Base-by-base conservation (phyloP, 2,797 vertebrate species). In the Columba guinea region DNA sequence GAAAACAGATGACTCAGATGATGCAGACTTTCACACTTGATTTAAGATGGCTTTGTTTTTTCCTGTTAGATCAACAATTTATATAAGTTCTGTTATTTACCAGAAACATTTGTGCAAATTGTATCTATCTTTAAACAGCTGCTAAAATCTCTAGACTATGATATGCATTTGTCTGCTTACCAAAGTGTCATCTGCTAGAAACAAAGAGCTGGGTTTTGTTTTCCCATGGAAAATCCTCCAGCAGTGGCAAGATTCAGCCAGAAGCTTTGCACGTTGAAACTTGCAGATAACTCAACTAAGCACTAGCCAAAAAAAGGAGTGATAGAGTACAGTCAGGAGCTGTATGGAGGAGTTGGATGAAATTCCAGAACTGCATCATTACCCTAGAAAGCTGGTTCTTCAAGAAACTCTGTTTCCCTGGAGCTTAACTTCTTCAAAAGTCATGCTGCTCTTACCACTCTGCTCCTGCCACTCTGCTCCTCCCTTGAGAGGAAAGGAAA, bases 111-210 rank as follows among this genome's bases (percentile, higher is more conserved):
- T 3, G 24, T 62, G 71, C 18, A 91, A 86, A 75, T 63, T 68
- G 34, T 56, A 93, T 69, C n/a, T 82, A 70, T 75, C 70, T 68
- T 91, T 90, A 89, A 92, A 71, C 46, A 92, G 67, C 41, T 88
- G 84, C 64, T 96, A 92, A 69, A 90, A 75, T 89, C 53, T 94
- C 76, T 84, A 94, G 48, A 48, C 77, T 84, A 35, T 10, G 58
- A 59, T 73, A 94, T 9, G 3, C 41, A 74, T 83, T 96, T 82
- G 35, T 63, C 76, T 94, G 49, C 48, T 86, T 92, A 84, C 30
- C 26, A 65, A 67, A 83, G 46, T 37, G 17, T 73, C 56, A 75
- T 90, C 68, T 76, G 10, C 55, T 83, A 78, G 48, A 87, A 93
- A 87, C 19, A 78, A 90, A 91, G 71, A 68, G 75, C 20, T 30